A percentile compares a stretch with the other conserved stretches of the same genome.
Evolutionary conservation across 1,140 invertebrate species (phyloP).

Genomic region (Drosophila sucinea): DNA sequence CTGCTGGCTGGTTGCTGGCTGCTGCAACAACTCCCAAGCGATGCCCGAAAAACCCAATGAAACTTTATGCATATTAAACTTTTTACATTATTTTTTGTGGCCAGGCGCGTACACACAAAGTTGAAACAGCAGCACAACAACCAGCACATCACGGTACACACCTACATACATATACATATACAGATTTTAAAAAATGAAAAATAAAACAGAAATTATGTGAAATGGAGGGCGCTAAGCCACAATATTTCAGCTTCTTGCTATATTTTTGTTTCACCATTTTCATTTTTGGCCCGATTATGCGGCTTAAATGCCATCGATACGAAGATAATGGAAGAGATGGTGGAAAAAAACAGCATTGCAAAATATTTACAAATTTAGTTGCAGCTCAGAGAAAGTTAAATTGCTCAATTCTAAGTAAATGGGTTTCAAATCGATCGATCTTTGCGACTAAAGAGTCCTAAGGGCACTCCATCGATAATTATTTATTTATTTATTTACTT

Average conservation of each 20-base stretch:
- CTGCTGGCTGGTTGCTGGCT: neutral
- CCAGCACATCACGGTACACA: conserved; percentile 7
- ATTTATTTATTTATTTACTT: too few relatives aligned
- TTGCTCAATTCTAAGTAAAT: too few relatives aligned
- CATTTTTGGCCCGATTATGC: conserved; percentile 10
- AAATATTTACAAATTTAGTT: too few relatives aligned
- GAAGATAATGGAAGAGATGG: neutral
- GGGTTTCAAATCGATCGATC: too few relatives aligned
- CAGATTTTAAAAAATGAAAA: neutral
- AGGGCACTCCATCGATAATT: too few relatives aligned
- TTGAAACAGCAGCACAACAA: conserved; percentile 46
- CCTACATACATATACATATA: neutral
- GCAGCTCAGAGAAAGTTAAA: too few relatives aligned
- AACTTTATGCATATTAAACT: conserved; percentile 79
- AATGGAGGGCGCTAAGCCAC: conserved; percentile 21
- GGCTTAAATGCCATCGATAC: neutral
- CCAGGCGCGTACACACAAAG: conserved; percentile 53
- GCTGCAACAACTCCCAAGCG: conserved; percentile 29
- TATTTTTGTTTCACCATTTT: conserved; percentile 34
- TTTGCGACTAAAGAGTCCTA: too few relatives aligned
- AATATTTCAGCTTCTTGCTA: conserved; percentile 34
- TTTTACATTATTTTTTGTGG: conserved; percentile 79
- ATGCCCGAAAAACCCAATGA: conserved; percentile 67
- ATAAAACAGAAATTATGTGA: conserved; percentile 22
- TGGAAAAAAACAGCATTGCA: too few relatives aligned